phyloP scores from a whole-genome alignment of 2,113 vertebrate species.

The Tauraco erythrolophus region DNA sequence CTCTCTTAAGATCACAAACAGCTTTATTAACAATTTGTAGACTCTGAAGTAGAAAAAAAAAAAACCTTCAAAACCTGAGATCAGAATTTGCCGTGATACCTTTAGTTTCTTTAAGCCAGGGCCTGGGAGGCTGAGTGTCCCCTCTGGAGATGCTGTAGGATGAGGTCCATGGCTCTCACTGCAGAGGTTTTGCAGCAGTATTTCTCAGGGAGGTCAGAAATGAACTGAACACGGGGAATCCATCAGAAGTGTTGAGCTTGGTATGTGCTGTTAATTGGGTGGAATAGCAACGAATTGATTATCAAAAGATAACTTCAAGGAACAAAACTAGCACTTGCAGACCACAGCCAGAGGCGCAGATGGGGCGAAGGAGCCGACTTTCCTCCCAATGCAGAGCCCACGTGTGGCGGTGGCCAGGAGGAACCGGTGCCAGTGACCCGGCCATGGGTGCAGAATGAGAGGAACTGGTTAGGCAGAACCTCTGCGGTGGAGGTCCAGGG shows the following conservation, averaged over 20 bases:
- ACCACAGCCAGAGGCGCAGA: rapidly evolving
- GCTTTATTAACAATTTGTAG: neutral
- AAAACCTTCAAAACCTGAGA: neutral
- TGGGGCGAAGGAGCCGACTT: rapidly evolving
- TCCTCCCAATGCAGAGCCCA: too few relatives aligned
- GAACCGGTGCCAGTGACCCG: rapidly evolving
- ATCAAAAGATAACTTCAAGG: neutral
- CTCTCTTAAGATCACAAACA: neutral
- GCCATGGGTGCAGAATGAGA: neutral
- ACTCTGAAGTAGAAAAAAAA: neutral
- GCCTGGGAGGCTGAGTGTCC: neutral
- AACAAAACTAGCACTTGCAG: neutral
- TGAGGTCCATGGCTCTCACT: rapidly evolving
- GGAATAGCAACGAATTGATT: neutral
- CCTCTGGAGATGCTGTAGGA: neutral
- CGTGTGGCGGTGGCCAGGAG: rapidly evolving
- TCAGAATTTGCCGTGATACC: rapidly evolving
- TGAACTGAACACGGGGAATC: neutral
- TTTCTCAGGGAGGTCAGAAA: neutral
- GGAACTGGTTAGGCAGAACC: neutral
- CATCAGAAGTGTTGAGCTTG: neutral
- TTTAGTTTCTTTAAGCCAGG: neutral
- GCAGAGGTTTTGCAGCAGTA: neutral
- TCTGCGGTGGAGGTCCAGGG: too few relatives aligned
- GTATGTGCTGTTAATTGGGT: neutral